Evolutionary conservation across 2,113 vertebrate genomes (phyloP).

Genomic region (Vidua macroura): DNA sequence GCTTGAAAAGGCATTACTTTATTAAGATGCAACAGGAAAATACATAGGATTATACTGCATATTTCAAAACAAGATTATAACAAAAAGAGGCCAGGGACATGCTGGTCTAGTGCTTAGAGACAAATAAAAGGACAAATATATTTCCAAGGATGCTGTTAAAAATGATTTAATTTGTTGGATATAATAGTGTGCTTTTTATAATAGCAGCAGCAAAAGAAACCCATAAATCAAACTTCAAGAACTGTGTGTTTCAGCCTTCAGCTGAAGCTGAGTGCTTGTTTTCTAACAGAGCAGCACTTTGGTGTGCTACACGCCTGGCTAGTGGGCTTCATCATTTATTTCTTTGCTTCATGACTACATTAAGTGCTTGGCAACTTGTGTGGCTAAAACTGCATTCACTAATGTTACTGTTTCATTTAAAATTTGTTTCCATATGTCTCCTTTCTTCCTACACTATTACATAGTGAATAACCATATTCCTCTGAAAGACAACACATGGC

Average conservation of each 20-base stretch:
- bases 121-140: background rate
- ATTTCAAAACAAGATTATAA: background rate
- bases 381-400: background rate
- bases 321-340: background rate
- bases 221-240: background rate
- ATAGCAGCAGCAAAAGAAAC: background rate
- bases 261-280: background rate
- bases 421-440: constrained; percentile 29
- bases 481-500: constrained; percentile 44
- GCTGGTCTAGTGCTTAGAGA: background rate
- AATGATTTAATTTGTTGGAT: background rate
- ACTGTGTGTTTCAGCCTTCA: background rate
- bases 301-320: background rate
- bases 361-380: constrained; percentile 4
- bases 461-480: background rate
- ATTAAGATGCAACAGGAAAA: background rate
- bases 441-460: constrained; percentile 1
- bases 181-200: background rate
- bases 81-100: background rate
- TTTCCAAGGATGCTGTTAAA: background rate
- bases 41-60: background rate
- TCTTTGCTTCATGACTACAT: background rate
- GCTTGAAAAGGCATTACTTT: background rate
- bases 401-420: constrained; percentile 7
- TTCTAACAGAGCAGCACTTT: background rate